A percentile compares a stretch with the other conserved stretches of the same genome.
phyloP scores from a whole-genome alignment of 2,888 invertebrate genomes.

The Unio pictorum region DNA sequence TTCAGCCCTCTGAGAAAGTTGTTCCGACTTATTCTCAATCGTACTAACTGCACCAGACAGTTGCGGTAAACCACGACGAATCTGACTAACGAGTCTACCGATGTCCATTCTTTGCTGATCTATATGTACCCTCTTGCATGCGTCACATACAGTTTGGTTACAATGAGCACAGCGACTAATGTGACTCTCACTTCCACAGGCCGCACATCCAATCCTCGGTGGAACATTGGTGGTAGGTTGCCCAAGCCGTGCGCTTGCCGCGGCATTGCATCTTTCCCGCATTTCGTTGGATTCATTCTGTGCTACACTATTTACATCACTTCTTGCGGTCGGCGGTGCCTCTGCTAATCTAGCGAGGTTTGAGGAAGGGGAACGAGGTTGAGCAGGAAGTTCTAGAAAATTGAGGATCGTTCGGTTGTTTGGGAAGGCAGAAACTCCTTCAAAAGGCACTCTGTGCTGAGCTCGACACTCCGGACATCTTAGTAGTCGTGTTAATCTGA shows the following conservation, averaged over 20 bases:
- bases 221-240: conserved; percentile 1
- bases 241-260: not conserved
- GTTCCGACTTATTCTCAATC: conserved; percentile 89
- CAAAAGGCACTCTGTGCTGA: conserved; percentile 95
- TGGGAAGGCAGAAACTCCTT: conserved; percentile 91
- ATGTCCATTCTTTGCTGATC: conserved; percentile 78
- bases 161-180: conserved; percentile 90
- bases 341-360: conserved; percentile 7
- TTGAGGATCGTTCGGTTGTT: conserved; percentile 96
- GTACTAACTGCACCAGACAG: conserved; percentile 54
- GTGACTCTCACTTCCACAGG: conserved; percentile 80
- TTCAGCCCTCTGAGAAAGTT: conserved; percentile 89
- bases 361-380: conserved; percentile 63
- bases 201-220: conserved; percentile 85
- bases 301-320: conserved; percentile 2
- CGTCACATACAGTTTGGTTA: conserved; percentile 96
- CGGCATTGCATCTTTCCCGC: not conserved
- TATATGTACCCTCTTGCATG: conserved; percentile 83
- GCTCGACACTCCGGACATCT: conserved; percentile 96
- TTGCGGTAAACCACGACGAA: conserved; percentile 82
- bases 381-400: conserved; percentile 93
- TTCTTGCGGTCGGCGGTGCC: conserved; percentile 7
- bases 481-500: conserved; percentile 4
- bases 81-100: conserved; percentile 82
- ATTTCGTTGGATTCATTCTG: conserved; percentile 13